Percentiles rank a stretch among this genome's conserved stretches.
phyloP scores from a whole-genome alignment of 2,888 invertebrate genomes.

The Chymomyza amoena region DNA sequence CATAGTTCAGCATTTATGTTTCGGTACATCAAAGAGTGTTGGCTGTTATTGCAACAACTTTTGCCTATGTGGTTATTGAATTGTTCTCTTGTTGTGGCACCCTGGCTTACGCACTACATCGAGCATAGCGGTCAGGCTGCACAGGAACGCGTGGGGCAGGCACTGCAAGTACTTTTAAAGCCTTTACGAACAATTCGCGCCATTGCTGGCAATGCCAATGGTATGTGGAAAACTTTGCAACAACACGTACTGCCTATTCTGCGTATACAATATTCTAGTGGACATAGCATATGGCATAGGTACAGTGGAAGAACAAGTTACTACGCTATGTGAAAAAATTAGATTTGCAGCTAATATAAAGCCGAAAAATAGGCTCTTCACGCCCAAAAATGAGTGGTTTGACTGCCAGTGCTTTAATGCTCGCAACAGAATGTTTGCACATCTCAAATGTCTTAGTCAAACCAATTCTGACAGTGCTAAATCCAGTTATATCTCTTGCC shows the following conservation, averaged over 20 bases:
- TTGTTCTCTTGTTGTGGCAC: conserved; percentile 27
- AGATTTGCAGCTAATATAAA: no score
- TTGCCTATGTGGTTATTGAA: conserved; percentile 71
- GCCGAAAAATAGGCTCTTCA: no score
- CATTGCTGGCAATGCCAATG: conserved; percentile 17
- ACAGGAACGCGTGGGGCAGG: conserved; percentile 75
- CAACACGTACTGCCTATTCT: conserved; percentile 74
- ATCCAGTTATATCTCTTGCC: no score
- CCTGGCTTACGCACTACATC: conserved; percentile 76
- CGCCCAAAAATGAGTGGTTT: no score
- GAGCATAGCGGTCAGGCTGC: conserved; percentile 70
- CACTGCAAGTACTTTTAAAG: conserved; percentile 70
- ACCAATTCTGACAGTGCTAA: no score
- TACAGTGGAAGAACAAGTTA: no score
- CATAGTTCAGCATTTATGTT: conserved; percentile 81
- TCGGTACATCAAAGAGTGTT: conserved; percentile 81
- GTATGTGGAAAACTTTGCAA: conserved; percentile 69
- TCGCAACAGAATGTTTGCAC: no score
- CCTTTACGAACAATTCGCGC: conserved; percentile 42
- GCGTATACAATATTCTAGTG: conserved; percentile 67
- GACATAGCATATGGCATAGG: conserved; percentile 70
- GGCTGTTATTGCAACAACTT: conserved; percentile 80
- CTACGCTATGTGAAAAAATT: no score
- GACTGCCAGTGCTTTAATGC: no score
- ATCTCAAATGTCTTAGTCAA: no score